A percentile compares a stretch with the other conserved stretches of the same genome.
Conservation (phyloP, 1,140 invertebrate species). For the Leucophenga varia region DNA sequence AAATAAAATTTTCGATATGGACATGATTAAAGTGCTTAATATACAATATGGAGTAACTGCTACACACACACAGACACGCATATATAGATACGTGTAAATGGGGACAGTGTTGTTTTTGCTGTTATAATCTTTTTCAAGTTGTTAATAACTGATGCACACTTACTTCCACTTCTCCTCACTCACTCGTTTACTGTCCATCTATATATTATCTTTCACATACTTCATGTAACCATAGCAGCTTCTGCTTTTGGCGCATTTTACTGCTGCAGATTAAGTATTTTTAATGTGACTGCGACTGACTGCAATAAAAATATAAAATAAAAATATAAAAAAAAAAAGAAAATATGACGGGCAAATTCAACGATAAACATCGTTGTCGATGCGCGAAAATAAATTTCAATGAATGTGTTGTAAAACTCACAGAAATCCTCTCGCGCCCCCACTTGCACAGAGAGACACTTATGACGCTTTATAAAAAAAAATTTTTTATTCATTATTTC, state of each 20-base stretch:
- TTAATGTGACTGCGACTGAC: conserved; percentile 46
- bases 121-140: too few species aligned
- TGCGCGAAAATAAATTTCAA: conserved; percentile 46
- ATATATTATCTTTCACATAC: not conserved
- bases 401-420: conserved; percentile 29
- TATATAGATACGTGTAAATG: not conserved
- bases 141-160: too few species aligned
- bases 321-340: conserved; percentile 38
- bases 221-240: too few species aligned
- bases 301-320: conserved; percentile 35
- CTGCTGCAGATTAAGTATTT: conserved; percentile 47
- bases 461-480: too few species aligned
- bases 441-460: not conserved
- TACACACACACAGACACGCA: not conserved
- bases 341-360: conserved; percentile 16
- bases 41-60: too few species aligned
- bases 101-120: not conserved
- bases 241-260: too few species aligned
- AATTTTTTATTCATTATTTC: too few species aligned
- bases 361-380: conserved; percentile 37
- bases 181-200: not conserved
- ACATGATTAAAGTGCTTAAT: conserved; percentile 35
- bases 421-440: too few species aligned
- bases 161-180: not conserved
- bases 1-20: conserved; percentile 52